Base-by-base conservation (phyloP, 2,888 invertebrate species). In the Ctenicera cuprea region DNA sequence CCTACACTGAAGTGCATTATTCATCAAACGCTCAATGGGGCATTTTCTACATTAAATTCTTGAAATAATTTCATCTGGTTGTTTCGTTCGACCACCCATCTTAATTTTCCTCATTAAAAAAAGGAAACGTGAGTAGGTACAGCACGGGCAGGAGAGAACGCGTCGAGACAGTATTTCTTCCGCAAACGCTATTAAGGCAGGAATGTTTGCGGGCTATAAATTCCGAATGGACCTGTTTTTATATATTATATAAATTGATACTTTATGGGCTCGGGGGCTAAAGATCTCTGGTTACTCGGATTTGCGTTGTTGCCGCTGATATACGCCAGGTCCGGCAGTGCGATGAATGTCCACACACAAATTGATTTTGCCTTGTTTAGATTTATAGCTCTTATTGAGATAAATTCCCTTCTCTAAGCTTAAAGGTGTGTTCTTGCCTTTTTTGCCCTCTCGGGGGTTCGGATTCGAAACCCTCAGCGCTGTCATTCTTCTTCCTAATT, bases 311-410 rank as follows among this genome's bases (percentile, higher is more conserved):
- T 77, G 77, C 72, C 63, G 22, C 77, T 77, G 79, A 79, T 79
- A 73, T 81, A 80, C 78, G 70, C 68, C 73, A 72, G 69, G 77
- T 79, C 80, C 77, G 77, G 77, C 76, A 80, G 75, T 78, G 70
- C 73, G 72, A 82, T 81, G 82, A 78, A 82, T 83, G 82, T 82
- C 76, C 76, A 76, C 77, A 74, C 77, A 74, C 77, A 82, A 85
- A 85, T 85, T 85, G 85, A 85, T 85, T 85, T 83, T 82, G 81
- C 79, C 82, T 81, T 79, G 82, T 80, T 79, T 78, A 83, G 84
- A 84, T 85, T 85, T 84, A 85, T 85, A 68, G 82, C 80, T 79
- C 81, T 83, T 84, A 85, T 85, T 85, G 84, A 85, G 85, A 85
- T 84, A 85, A 84, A 85, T 85, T 83, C 79, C 80, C 74, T 75